Conservation (phyloP, 2,888 invertebrate genomes). For the Aromia moschata region DNA sequence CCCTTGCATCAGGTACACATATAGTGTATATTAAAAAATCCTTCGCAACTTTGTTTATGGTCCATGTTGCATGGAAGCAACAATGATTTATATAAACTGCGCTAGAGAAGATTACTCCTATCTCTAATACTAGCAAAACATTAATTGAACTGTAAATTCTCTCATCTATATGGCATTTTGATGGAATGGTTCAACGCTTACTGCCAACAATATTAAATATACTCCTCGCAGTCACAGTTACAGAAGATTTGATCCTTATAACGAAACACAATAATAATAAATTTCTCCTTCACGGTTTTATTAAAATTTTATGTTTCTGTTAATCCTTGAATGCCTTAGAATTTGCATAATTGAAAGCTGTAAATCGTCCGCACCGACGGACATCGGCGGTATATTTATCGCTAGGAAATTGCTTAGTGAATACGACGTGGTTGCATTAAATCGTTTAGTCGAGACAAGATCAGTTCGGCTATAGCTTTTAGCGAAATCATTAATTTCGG, state of each 20-base stretch:
- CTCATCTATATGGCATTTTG: neutral
- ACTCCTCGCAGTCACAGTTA: neutral
- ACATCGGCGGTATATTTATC: constrained; percentile 23
- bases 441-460: neutral
- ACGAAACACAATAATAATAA: constrained; percentile 22
- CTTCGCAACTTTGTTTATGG: too few relatives aligned
- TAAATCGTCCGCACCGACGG: constrained; percentile 24
- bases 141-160: constrained; percentile 13
- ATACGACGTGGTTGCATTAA: constrained; percentile 12
- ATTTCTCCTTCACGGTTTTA: constrained; percentile 14
- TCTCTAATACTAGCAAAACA: neutral
- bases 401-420: constrained; percentile 19
- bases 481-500: neutral
- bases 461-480: neutral
- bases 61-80: too few relatives aligned
- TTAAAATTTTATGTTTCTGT: constrained; percentile 26
- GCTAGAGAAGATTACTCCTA: constrained; percentile 4
- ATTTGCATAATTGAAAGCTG: constrained; percentile 38
- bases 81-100: too few relatives aligned
- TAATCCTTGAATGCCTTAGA: constrained; percentile 28
- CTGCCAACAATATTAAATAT: neutral
- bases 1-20: too few relatives aligned
- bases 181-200: constrained; percentile 1
- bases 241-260: constrained; percentile 6
- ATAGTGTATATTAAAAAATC: too few relatives aligned